Evolutionary conservation across 2,888 invertebrate species (phyloP), one percentile per base, ranked within the genome.

Genomic region (Gerosis bhagava): DNA sequence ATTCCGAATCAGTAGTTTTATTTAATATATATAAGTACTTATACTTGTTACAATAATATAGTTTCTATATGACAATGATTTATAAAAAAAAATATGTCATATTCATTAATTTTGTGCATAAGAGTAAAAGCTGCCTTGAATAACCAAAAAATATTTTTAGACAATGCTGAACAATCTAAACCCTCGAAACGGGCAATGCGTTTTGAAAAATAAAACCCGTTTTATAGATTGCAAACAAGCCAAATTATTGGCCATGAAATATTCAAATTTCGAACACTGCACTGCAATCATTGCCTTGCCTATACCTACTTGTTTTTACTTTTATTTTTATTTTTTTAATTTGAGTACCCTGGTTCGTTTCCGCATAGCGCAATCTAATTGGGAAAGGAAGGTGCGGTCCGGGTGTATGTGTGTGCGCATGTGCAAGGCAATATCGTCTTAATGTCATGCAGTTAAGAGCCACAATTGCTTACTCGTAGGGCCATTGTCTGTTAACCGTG

Each of bases 321-420:
- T n/a, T n/a, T 21, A 29, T 8, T 19, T 32, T 24, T 19, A 21
- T 5, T 24, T 40, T 41, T 41, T 29, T 21, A 22, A 29, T 29
- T 29, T 22, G 22, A n/a, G 35, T 28, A 25, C 3, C 28, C 35
- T 44, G 35, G 19, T 25, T 28, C 35, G 22, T 15, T 44, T 35
- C 43, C 35, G 43, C 43, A 28, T 44, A 44, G 28, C 28, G 28
- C 36, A 44, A 44, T 36, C 44, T 29, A 26, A 43, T 44, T 44
- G 43, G 35, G 34, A 34, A 43, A 43, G 36, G 16, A 22, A 44
- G 43, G 43, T 50, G 55, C 44, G 50, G 49, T 44, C 32, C 57
- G 53, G 54, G 53, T 24, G 53, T 45, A 53, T 67, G 69, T 69
- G 70, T 67, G 67, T 65, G 70, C 70, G 71, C 73, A 69, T 62